Evolutionary conservation across 1,140 invertebrate genomes (phyloP), one percentile per base, ranked within the genome.

Genomic region (Drosophila ananassae): DNA sequence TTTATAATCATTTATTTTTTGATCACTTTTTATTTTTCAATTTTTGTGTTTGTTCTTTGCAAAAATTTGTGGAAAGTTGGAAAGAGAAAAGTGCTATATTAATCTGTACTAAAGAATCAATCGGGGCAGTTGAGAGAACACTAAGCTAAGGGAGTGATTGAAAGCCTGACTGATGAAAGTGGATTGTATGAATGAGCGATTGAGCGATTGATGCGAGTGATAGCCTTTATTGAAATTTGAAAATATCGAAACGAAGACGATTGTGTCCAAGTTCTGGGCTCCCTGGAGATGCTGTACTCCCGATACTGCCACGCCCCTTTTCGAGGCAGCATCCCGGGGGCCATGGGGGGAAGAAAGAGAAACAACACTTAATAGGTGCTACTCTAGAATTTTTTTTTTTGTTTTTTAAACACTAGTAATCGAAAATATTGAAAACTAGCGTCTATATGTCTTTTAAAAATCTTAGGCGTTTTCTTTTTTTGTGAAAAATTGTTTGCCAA

Each of bases 61-160:
- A 56, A 66, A 58, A 47, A 55, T 76, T 68, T 48, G 32, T 61
- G 44, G 79, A 54, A 39, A 80, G 69, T 62, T 57, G 8, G n/a
- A n/a, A n/a, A n/a, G n/a, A 59, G 55, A 66, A 51, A 89, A 82
- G 82, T 87, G 82, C 82, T 87, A 89, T 89, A 79, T 82, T 82
- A 87, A 82, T 81, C 59, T 87, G 52, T 89, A 87, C 82, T 87
- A 87, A 87, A 74, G 60, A 77, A 50, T 17, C 47, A 58, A 52
- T 32, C 24, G 7, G 3, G 52, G 58, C 37, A 53, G 37, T 17
- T 34, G 54, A 64, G 17, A 44, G 41, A 9, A 59, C 41, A 50
- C 62, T 84, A 81, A 25, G 52, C 59, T 84, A 85, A 87, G 75
- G 54, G 24, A 54, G 37, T 51, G 22, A 9, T n/a, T 30, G 61